Base-by-base conservation (phyloP, 1,140 invertebrate species). In the Monochamus saltuarius region DNA sequence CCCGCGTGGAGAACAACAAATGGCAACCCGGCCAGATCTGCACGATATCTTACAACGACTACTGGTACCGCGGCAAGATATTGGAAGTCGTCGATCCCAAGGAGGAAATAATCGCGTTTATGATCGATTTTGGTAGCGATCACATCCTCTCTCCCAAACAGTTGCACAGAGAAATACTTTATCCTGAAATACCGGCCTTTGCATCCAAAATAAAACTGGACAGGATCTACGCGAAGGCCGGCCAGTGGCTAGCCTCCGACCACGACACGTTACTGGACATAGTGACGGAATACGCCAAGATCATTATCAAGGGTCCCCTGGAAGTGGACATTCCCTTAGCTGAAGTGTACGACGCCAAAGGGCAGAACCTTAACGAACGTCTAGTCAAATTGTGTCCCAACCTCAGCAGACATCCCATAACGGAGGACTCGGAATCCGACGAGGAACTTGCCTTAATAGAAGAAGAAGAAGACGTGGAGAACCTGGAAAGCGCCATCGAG, bases 101-200 rank as follows among this genome's bases (percentile, higher is more conserved):
- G 4, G 40, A 53, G 4, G 40, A 58, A 39, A 58, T 66, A 8
- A 36, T 13, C 1, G 65, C 61, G 9, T 47, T 61, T n/a, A 66
- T 66, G 65, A 63, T 66, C 10, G 65, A 66, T 56, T 66, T 66
- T 39, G 65, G 65, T 10, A 63, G 61, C 29, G 65, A 66, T 38
- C 65, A 66, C 46, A 56, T 53, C 11, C n/a, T 56, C 16, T 34
- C 17, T 11, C 16, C 53, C 2, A 34, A 56, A 9, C 40, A 56
- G 53, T 17, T 56, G 19, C 29, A 34, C n/a, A 40, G 58, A 19
- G 57, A 66, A 56, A 45, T 66, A 13, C 46, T 66, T 11, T 66
- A 59, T 19, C 56, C 61, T 4, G 46, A 62, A 0, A 53, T 62
- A 14, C 38, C 40, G 6, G 22, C 60, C 6, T 66, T 66, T 50